A percentile compares a stretch with the other conserved stretches of the same genome.
Conservation (phyloP, 2,797 vertebrate genomes). For the Danio jaintianensis region DNA sequence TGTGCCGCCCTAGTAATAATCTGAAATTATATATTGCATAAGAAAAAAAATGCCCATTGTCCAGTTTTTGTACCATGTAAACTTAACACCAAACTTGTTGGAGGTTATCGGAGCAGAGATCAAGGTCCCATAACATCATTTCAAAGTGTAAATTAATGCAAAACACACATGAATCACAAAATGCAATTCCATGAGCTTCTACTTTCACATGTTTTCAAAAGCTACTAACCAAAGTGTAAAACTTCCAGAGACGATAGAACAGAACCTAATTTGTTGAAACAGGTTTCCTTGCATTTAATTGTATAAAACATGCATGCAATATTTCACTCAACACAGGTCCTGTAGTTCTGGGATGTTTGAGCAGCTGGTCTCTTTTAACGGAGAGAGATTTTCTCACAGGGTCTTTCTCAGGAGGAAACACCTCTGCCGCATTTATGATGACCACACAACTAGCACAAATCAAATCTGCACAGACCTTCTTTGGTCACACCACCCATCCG, state of each 20-base stretch:
- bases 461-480: too few relatives aligned
- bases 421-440: slow-evolving; percentile 60
- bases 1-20: too few relatives aligned
- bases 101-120: too few relatives aligned
- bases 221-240: not conserved
- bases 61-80: too few relatives aligned
- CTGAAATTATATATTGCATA: too few relatives aligned
- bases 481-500: slow-evolving; percentile 53
- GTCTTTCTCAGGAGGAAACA: slow-evolving; percentile 57
- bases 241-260: not conserved
- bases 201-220: not conserved
- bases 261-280: not conserved
- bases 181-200: not conserved
- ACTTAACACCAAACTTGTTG: too few relatives aligned
- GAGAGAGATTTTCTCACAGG: slow-evolving; percentile 58
- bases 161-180: too few relatives aligned
- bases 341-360: slow-evolving; percentile 42
- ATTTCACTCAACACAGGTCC: not conserved
- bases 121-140: too few relatives aligned
- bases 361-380: slow-evolving; percentile 63
- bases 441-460: slow-evolving; percentile 59
- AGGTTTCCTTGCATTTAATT: not conserved
- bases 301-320: not conserved
- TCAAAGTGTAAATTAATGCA: too few relatives aligned
- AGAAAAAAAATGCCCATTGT: too few relatives aligned